phyloP scores from a whole-genome alignment of 1,140 invertebrate species.

The Drosophila truncata region DNA sequence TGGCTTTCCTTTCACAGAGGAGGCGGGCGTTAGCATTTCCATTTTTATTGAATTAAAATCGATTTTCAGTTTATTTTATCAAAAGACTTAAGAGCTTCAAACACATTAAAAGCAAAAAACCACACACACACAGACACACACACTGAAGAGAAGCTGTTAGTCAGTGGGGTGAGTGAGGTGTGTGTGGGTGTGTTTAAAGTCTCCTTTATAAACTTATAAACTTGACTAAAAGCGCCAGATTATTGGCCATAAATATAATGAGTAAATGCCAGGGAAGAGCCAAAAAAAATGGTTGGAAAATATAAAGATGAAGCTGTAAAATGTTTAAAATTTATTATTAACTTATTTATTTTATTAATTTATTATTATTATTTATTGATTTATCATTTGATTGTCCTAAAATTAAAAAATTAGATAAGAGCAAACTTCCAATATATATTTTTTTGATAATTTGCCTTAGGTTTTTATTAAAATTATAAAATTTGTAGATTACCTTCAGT shows the following conservation, averaged over 20 bases:
- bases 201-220: conserved; percentile 20
- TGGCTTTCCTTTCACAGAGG: not conserved
- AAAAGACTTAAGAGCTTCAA: conserved; percentile 67
- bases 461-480: no score
- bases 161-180: not conserved
- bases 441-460: not conserved
- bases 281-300: not conserved
- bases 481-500: no score
- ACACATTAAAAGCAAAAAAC: conserved; percentile 63
- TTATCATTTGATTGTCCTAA: no score
- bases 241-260: conserved; percentile 7
- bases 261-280: not conserved
- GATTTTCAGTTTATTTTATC: conserved; percentile 66
- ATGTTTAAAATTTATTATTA: no score
- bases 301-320: not conserved
- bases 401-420: no score
- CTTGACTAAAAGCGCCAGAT: conserved; percentile 9
- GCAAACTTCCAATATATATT: no score
- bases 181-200: not conserved
- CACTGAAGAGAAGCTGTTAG: conserved; percentile 24
- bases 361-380: no score
- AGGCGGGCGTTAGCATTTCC: conserved; percentile 42
- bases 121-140: conserved; percentile 31
- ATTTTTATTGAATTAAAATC: conserved; percentile 69
- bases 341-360: no score